phyloP scores from a whole-genome alignment of 2,797 vertebrate species.

The Sebastiscus tertius region DNA sequence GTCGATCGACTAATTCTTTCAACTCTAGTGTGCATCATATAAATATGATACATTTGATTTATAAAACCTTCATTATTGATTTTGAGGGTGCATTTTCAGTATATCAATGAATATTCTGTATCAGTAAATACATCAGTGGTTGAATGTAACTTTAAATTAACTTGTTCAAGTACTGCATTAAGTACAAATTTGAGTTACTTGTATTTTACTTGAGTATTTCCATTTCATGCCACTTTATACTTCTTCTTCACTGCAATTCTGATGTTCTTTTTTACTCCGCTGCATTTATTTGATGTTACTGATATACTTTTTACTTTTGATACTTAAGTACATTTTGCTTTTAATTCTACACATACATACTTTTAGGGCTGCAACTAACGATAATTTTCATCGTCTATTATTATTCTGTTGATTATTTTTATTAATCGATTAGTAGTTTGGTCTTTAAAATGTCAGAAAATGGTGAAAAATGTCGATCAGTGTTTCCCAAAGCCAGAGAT shows the following conservation, averaged over 20 bases:
- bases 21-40: background rate
- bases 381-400: no score
- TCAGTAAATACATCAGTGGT: background rate
- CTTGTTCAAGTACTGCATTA: background rate
- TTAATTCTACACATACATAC: no score
- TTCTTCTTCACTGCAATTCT: background rate
- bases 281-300: background rate
- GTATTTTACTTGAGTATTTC: background rate
- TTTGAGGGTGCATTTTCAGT: background rate
- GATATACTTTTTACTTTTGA: background rate
- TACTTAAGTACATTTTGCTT: no score
- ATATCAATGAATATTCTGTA: background rate
- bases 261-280: background rate
- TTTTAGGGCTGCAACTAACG: no score
- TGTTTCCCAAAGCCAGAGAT: no score
- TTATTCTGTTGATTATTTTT: no score
- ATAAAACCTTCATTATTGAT: background rate
- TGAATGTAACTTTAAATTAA: background rate
- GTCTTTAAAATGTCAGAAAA: no score
- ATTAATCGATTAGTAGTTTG: no score
- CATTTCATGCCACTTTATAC: background rate
- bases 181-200: background rate
- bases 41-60: background rate
- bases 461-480: no score
- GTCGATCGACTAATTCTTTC: no score